Evolutionary conservation across 2,888 invertebrate species (phyloP), one percentile per base, ranked within the genome.

Genomic region (Galeopsomyia nigrocyanea): DNA sequence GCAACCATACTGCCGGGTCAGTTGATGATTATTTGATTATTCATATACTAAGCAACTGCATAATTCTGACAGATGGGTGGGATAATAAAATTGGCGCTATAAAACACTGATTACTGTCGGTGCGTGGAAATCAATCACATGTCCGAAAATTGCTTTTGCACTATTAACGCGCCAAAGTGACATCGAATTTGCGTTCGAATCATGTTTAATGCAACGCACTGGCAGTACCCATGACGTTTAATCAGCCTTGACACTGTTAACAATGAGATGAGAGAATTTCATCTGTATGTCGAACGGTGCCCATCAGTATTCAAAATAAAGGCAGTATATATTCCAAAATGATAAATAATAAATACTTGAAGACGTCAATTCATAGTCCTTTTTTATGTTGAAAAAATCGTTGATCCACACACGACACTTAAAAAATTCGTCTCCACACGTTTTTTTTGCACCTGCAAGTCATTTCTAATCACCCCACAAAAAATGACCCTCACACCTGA

Each of bases 131-230:
- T 64, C 58, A 65, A 64, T 56, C 64, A 14, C 53, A 53, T 13
- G 53, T 14, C 49, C 51, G 61, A 39, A 39, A 62, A 58, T 63
- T 63, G 49, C 67, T 67, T 72, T 67, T 72, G 55, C 31, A 63
- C 51, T 57, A 57, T 67, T 63, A 67, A 51, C 62, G 71, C 39
- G 10, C 5, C 67, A 14, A 66, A 71, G 49, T 67, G 21, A 50
- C 67, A 57, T 62, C 62, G 47, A 67, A 72, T 63, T 72, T 60
- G 55, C 65, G 31, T 53, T n/a, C 57, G 17, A 67, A 58, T 67
- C 51, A 16, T 46, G 16, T 61, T 51, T 61, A 55, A 50, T 64
- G 55, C 62, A 47, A 62, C 51, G 62, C 49, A 62, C 61, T 31
- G 50, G 61, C 61, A 22, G 39, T 10, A 13, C 39, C 39, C 10